Conservation (phyloP, 2,113 vertebrate genomes). For the Sitta europaea region DNA sequence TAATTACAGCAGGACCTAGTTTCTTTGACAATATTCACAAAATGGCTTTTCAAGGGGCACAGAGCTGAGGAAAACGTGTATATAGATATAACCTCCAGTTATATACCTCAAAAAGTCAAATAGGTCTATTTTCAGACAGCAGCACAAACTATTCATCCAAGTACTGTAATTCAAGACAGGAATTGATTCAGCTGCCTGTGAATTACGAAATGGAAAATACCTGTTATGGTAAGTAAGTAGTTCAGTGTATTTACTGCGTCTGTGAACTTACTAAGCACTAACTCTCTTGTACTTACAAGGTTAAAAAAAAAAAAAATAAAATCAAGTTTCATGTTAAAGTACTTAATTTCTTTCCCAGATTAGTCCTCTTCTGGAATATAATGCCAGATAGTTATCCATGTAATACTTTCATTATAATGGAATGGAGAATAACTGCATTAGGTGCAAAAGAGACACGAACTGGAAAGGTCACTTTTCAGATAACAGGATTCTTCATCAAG, state of each 20-base stretch:
- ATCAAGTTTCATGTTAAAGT: constrained; percentile 42
- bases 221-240: constrained; percentile 1
- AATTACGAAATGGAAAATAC: constrained; percentile 40
- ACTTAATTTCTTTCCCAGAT: constrained; percentile 68
- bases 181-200: constrained; percentile 11
- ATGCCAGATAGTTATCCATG: constrained; percentile 62
- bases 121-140: not conserved
- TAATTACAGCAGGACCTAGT: not conserved
- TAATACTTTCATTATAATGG: constrained; percentile 74
- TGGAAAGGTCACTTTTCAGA: constrained; percentile 69
- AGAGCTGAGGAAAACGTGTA: not conserved
- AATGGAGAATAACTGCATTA: constrained; percentile 69
- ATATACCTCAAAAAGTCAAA: not conserved
- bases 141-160: not conserved
- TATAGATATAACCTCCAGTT: not conserved
- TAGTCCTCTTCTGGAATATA: constrained; percentile 68
- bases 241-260: constrained; percentile 14
- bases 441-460: constrained; percentile 61
- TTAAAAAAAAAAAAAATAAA: constrained; percentile 32
- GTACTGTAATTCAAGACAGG: constrained; percentile 11
- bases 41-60: not conserved
- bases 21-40: not conserved
- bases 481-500: constrained; percentile 74
- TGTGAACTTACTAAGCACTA: constrained; percentile 20
- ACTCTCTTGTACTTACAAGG: not conserved